phyloP scores from a whole-genome alignment of 2,797 vertebrate species.

The Aulostomus chinensis region DNA sequence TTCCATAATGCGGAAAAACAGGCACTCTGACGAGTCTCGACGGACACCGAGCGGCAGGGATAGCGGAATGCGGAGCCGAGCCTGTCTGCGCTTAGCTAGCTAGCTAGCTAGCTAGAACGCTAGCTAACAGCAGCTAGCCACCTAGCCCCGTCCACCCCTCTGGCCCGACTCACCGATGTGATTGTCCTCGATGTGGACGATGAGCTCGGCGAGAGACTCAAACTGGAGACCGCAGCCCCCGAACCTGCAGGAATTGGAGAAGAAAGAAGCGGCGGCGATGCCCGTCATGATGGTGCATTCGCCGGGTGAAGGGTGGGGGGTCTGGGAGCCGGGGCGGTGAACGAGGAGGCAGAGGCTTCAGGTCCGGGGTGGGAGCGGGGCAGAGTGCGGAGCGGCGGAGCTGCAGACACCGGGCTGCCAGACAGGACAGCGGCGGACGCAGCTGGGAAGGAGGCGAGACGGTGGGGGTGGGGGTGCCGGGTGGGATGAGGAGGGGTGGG shows the following conservation, averaged over 20 bases:
- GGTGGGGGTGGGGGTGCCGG: constrained; percentile 25
- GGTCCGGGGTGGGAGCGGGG: constrained; percentile 70
- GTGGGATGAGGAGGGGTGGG: constrained; percentile 64
- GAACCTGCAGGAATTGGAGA: constrained; percentile 96
- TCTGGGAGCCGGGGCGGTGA: constrained; percentile 69
- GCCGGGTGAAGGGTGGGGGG: constrained; percentile 56
- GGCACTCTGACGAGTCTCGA: constrained; percentile 11
- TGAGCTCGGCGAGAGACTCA: constrained; percentile 93
- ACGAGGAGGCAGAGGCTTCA: constrained; percentile 73
- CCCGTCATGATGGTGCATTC: constrained; percentile 84
- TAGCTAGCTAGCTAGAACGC: constrained; percentile 53
- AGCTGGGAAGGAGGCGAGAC: constrained; percentile 82
- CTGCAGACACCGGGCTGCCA: constrained; percentile 75
- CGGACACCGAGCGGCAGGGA: constrained; percentile 40
- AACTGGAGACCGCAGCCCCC: constrained; percentile 97
- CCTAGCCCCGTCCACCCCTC: constrained; percentile 59
- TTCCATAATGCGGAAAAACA: not conserved
- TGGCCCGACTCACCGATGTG: constrained; percentile 89
- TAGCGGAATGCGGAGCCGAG: constrained; percentile 61
- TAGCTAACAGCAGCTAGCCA: constrained; percentile 46
- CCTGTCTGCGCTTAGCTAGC: constrained; percentile 51
- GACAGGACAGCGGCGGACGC: constrained; percentile 82
- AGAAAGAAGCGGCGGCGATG: constrained; percentile 99
- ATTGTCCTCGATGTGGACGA: constrained; percentile 98
- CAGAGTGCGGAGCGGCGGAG: constrained; percentile 56